Conservation (phyloP, 2,797 vertebrate species). For the Mareca strepera region DNA sequence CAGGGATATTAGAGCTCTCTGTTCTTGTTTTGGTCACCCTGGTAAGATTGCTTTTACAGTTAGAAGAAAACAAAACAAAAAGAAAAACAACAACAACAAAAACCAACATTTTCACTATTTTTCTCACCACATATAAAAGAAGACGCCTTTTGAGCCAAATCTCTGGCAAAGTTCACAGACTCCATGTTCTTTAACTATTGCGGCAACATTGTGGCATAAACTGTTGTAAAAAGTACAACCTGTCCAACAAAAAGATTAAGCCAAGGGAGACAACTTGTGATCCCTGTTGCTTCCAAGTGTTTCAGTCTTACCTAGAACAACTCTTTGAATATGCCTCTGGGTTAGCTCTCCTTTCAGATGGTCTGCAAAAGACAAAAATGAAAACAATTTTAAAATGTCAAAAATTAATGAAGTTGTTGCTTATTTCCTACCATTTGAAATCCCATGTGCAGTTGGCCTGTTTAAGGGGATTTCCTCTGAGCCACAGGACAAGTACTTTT, state of each 20-base stretch:
- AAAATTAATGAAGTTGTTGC: background rate
- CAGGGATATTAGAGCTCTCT: background rate
- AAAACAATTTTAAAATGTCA: background rate
- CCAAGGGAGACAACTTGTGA: background rate
- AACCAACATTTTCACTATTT: background rate
- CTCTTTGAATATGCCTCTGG: slow-evolving; percentile 82
- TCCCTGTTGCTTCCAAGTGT: background rate
- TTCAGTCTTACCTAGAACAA: slow-evolving; percentile 81
- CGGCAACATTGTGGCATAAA: background rate
- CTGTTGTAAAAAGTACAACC: background rate
- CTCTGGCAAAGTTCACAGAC: background rate
- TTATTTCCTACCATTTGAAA: background rate
- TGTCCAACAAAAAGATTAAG: background rate
- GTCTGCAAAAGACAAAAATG: slow-evolving; percentile 77
- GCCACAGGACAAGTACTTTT: background rate
- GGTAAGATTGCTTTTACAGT: background rate
- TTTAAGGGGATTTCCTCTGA: background rate
- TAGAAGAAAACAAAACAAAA: background rate
- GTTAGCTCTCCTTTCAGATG: slow-evolving; percentile 86
- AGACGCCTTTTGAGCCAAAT: background rate
- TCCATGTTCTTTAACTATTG: background rate
- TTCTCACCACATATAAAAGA: background rate
- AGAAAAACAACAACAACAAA: too few species aligned
- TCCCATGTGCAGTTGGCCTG: background rate
- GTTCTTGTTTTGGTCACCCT: background rate